Base-by-base conservation (phyloP, 1,140 invertebrate species). In the Bilobella aurantiaca region DNA sequence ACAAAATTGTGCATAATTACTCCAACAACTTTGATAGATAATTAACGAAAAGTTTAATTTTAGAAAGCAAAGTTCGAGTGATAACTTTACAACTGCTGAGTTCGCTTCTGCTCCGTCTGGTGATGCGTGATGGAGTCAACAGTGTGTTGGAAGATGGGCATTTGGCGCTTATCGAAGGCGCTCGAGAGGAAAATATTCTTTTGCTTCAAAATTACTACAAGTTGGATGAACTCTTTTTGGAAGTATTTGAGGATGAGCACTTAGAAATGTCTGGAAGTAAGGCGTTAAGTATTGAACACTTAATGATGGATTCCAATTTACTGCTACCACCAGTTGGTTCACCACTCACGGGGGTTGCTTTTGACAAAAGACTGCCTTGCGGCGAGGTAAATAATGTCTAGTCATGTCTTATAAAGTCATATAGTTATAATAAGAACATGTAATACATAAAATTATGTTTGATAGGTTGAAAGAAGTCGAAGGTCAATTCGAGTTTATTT, bases 221-320 rank as follows among this genome's bases (percentile, higher is more conserved):
- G 85, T 93, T 90, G 75, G 95, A 98, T 81, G 95, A 98, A 75
- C 94, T 98, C 70, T 99, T 99, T 80, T 79, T 98, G 31, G 96
- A 99, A 76, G 93, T 98, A 84, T 99, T 99, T 79, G 96, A 99
- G 79, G 93, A 98, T 77, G 96, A 99, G 82, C 90, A 83, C 78
- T 90, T 88, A 75, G 91, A 96, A 77, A 90, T 97, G 83, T 83
- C 86, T 73, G 92, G 88, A 74, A 49, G 37, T 0, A 82, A 85
- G 31, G 86, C 88, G 8, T 76, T 96, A 32, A 96, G 95, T 80
- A 91, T 94, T 1, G 91, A 96, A 76, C 92, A 88, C 83, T 75
- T 95, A 25, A 90, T 92, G 81, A 93, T 93, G 89, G 96, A 99
- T 79, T 91, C 93, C n/a, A 91, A 90, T 61, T 88, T 99, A 71